Evolutionary conservation across 2,888 invertebrate genomes (phyloP).

Genomic region (Brachypalpus laphriformis): DNA sequence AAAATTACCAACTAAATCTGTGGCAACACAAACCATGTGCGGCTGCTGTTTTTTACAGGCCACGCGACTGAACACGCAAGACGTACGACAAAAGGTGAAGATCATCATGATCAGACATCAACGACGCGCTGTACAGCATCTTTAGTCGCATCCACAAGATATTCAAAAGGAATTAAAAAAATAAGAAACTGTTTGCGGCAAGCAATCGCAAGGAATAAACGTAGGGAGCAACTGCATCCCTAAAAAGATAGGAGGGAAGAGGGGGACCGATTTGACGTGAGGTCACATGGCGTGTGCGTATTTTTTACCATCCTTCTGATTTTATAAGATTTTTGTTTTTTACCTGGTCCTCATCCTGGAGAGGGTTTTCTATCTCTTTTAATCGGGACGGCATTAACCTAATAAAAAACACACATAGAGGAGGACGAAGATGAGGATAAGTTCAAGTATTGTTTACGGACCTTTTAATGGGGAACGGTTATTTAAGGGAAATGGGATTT

Average conservation of each 20-base stretch:
- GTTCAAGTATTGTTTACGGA: conserved; percentile 29
- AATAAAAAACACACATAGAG: conserved; percentile 30
- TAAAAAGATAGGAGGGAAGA: conserved; percentile 34
- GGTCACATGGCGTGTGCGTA: conserved; percentile 58
- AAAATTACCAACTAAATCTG: conserved; percentile 51
- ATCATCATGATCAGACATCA: conserved; percentile 62
- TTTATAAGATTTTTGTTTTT: conserved; percentile 41
- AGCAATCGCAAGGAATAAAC: background rate
- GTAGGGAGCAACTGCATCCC: conserved; percentile 53
- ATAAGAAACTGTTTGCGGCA: conserved; percentile 18
- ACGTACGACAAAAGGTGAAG: conserved; percentile 71
- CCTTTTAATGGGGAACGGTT: conserved; percentile 12
- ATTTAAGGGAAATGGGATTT: background rate
- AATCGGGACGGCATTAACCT: conserved; percentile 26
- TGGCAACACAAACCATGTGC: conserved; percentile 61
- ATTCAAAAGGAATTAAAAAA: conserved; percentile 56
- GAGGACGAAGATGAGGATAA: conserved; percentile 18
- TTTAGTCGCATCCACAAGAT: conserved; percentile 24
- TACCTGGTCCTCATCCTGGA: conserved; percentile 48
- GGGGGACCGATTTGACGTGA: conserved; percentile 66
- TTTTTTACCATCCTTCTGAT: conserved; percentile 31
- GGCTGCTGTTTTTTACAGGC: conserved; percentile 52
- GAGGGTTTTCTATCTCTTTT: conserved; percentile 41
- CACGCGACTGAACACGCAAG: conserved; percentile 65
- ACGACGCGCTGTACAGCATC: conserved; percentile 45